phyloP scores from a whole-genome alignment of 2,888 invertebrate species.

The Chaetogeoica ovagalla region DNA sequence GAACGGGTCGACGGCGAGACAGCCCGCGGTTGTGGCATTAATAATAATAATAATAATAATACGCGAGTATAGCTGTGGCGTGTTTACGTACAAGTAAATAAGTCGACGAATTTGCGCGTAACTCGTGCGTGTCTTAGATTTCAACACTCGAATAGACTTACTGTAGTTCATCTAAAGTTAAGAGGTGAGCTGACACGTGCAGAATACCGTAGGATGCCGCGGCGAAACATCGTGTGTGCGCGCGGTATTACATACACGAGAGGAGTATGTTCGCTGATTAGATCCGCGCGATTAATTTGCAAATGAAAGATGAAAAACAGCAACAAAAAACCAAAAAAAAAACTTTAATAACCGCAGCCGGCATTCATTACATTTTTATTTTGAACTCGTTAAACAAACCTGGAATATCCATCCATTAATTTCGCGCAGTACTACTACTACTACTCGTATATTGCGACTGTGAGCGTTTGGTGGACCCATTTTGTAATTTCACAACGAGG shows the following conservation, averaged over 20 bases:
- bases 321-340: background rate
- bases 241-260: background rate
- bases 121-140: constrained; percentile 47
- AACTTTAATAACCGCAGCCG: constrained; percentile 27
- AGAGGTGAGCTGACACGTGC: constrained; percentile 30
- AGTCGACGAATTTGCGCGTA: constrained; percentile 36
- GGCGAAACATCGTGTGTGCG: background rate
- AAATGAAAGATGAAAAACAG: background rate
- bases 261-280: constrained; percentile 37
- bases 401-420: constrained; percentile 47
- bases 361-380: constrained; percentile 32
- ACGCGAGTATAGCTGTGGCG: background rate
- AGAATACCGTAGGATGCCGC: constrained; percentile 29
- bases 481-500: constrained; percentile 39
- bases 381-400: constrained; percentile 45
- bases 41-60: too few species aligned
- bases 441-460: too few species aligned
- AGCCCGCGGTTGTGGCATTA: too few species aligned
- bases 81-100: too few species aligned
- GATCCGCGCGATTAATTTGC: constrained; percentile 35
- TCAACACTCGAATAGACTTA: constrained; percentile 50
- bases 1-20: too few species aligned
- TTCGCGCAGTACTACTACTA: constrained; percentile 17
- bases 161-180: constrained; percentile 45
- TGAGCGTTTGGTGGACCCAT: constrained; percentile 11